These are phyloP conservation scores for Atta cephalotes DNA, from an alignment of 1,140 invertebrate genomes.

Conservation along the genomic window DNA sequence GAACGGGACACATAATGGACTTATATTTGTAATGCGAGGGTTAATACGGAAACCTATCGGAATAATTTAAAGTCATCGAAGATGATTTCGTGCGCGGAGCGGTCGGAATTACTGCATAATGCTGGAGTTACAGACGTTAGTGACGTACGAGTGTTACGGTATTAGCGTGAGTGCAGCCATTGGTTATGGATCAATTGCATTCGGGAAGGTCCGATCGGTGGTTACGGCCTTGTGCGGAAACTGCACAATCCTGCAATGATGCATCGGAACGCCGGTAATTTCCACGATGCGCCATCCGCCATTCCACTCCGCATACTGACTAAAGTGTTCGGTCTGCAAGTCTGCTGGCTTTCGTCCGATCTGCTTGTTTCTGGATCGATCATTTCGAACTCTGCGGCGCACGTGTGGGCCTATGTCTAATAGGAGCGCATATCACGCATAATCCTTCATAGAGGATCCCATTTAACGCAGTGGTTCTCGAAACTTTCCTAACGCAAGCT, in stretches of 20 bases:
- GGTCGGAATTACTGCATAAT: conserved; percentile 37
- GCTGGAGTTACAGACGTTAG: conserved; percentile 57
- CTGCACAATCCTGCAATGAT: conserved; percentile 82
- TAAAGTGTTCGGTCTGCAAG: conserved; percentile 70
- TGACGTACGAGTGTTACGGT: conserved; percentile 73
- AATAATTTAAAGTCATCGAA: conserved; percentile 56
- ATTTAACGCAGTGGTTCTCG: conserved; percentile 49
- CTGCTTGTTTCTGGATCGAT: conserved; percentile 69
- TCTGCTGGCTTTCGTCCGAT: conserved; percentile 63
- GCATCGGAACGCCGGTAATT: conserved; percentile 83
- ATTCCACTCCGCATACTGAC: conserved; percentile 74
- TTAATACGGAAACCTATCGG: not conserved
- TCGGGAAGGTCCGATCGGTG: conserved; percentile 70
- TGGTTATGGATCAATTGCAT: conserved; percentile 73
- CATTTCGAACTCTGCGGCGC: conserved; percentile 46
- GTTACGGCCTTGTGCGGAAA: conserved; percentile 77
- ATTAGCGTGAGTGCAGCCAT: conserved; percentile 70
- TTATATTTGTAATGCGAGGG: not conserved
- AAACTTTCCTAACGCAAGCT: conserved; percentile 38
- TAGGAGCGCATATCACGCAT: conserved; percentile 54
- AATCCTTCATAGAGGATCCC: conserved; percentile 19
- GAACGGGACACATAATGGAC: not conserved
- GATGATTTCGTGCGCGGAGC: conserved; percentile 15
- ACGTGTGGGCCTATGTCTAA: conserved; percentile 36
- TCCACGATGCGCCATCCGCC: conserved; percentile 77